Percentiles rank a stretch among this genome's conserved stretches.
These are phyloP conservation scores for Drosophila watanabei DNA, from an alignment of 1,140 invertebrate species.

Conservation along the genomic window DNA sequence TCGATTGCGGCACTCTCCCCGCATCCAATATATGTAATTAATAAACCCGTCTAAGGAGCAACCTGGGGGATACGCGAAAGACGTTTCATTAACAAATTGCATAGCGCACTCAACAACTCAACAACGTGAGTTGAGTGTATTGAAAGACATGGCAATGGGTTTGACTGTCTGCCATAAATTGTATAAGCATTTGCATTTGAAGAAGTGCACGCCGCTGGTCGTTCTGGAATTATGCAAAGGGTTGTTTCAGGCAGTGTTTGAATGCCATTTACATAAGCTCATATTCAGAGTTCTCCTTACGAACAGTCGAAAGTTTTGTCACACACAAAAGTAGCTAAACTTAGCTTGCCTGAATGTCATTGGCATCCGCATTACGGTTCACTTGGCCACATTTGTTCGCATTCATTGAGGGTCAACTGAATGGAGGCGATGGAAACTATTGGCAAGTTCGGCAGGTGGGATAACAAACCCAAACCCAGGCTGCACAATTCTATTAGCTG, in stretches of 20 bases:
- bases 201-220: conserved; percentile 39
- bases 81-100: conserved; percentile 55
- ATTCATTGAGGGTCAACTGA: conserved; percentile 24
- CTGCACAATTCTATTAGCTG: conserved; percentile 20
- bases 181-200: conserved; percentile 42
- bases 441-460: conserved; percentile 22
- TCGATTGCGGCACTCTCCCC: conserved; percentile 31
- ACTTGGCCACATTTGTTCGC: conserved; percentile 34
- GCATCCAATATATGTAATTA: conserved; percentile 47
- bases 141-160: conserved; percentile 37
- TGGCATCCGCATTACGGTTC: conserved; percentile 46
- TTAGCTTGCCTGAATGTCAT: conserved; percentile 41
- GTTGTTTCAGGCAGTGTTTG: conserved; percentile 1
- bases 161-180: conserved; percentile 43
- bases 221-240: conserved; percentile 40
- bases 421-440: background rate
- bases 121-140: conserved; percentile 32
- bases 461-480: conserved; percentile 9
- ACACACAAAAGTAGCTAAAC: conserved; percentile 53
- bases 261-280: conserved; percentile 43
- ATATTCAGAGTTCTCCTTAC: conserved; percentile 5
- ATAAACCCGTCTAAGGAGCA: conserved; percentile 15
- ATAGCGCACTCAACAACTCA: conserved; percentile 25
- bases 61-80: background rate
- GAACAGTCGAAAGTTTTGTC: conserved; percentile 42